Conservation (phyloP, 2,888 invertebrate species). For the Tribolium freemani region DNA sequence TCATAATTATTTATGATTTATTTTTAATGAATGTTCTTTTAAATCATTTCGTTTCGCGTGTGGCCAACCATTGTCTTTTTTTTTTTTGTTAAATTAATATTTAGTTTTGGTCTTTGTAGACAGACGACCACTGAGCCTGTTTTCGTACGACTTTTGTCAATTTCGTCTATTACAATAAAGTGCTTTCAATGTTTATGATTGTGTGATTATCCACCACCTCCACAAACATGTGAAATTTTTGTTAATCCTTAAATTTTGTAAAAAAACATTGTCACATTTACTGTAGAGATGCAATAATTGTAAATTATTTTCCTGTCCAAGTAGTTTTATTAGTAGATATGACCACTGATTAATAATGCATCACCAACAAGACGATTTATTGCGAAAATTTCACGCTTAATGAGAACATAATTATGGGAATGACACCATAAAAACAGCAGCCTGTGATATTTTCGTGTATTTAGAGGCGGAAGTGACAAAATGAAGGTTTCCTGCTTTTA, state of each 20-base stretch:
- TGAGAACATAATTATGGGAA: background rate
- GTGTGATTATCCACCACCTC: no score
- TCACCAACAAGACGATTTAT: background rate
- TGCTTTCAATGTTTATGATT: no score
- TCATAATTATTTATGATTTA: background rate
- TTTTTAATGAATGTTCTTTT: background rate
- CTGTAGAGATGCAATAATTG: no score
- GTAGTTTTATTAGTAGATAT: no score
- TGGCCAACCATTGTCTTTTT: background rate
- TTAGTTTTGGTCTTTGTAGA: background rate
- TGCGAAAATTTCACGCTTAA: background rate
- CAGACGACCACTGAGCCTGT: background rate
- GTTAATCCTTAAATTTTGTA: no score
- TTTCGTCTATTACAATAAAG: no score
- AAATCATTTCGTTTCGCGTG: background rate
- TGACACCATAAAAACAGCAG: background rate
- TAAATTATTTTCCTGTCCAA: no score
- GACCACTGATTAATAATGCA: background rate
- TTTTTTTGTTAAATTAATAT: background rate
- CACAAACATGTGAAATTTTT: no score
- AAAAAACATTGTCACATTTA: no score
- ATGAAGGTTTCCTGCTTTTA: background rate
- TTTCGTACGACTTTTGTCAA: no score
- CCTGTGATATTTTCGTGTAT: background rate
- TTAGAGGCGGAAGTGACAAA: background rate